Base-by-base conservation (phyloP, 2,888 invertebrate genomes). In the Drosophila longiperda region DNA sequence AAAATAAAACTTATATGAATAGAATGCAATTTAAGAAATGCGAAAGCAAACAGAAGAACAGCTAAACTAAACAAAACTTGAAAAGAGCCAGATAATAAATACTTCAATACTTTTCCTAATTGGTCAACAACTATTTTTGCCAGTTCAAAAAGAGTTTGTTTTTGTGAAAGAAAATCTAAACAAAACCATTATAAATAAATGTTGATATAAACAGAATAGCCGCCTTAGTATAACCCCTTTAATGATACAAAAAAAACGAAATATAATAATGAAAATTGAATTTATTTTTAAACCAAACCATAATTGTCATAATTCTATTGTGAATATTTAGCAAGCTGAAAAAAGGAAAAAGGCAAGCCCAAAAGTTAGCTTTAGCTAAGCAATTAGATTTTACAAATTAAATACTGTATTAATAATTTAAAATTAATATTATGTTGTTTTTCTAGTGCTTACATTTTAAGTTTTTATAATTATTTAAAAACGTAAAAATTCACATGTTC, bases 71-170 rank as follows among this genome's bases (percentile, higher is more conserved):
- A 76, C 60, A 72, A 77, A 38, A 38, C 32, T 53, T 49, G 33
- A 48, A 58, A 64, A 57, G 53, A 48, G 55, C 36, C 42, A 11
- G 32, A 49, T 15, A 65, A 57, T 53, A 33, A 64, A 54, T 29
- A 45, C 66, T 68, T 77, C 53, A 65, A 75, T 71, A 69, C 45
- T 54, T 50, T 54, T 50, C 54, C 64, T 83, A 82, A 86, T 82
- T 86, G 86, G 66, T 65, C 66, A 74, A 66, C 60, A 40, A 63
- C 23, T n/a, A 32, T 33, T 62, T 36, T 20, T 12, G 23, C 3
- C 11, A 20, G 9, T 26, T 57, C 5, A 38, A 32, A 29, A 11
- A 42, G 5, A 8, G 7, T 32, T 23, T 11, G 17, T 12, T 58
- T 33, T 45, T 26, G 36, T 38, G 17, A n/a, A n/a, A n/a, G n/a